These are phyloP conservation scores for Palloptera scutellata DNA, from an alignment of 2,888 invertebrate species.

Conservation along the genomic window DNA sequence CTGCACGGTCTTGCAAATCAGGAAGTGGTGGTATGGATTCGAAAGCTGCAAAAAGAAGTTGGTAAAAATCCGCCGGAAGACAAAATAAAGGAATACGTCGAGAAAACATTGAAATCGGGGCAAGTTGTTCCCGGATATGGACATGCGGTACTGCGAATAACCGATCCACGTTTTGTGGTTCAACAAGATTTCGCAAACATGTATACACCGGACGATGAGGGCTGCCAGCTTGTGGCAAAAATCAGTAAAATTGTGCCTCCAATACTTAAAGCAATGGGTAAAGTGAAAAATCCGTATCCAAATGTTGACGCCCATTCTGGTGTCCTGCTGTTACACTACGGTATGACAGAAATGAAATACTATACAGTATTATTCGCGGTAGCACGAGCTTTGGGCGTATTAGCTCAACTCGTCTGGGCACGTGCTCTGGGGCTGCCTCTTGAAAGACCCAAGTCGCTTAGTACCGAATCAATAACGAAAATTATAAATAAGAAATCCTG, in stretches of 20 bases:
- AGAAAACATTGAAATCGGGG: slow-evolving; percentile 68
- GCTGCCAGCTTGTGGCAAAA: slow-evolving; percentile 77
- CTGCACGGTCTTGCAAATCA: slow-evolving; percentile 87
- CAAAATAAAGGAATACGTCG: slow-evolving; percentile 81
- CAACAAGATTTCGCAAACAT: slow-evolving; percentile 82
- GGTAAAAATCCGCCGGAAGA: slow-evolving; percentile 83
- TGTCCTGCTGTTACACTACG: slow-evolving; percentile 79
- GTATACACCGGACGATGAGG: slow-evolving; percentile 78
- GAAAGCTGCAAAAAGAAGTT: slow-evolving; percentile 82
- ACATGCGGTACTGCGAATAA: slow-evolving; percentile 83
- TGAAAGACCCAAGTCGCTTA: slow-evolving; percentile 80
- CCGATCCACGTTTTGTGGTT: slow-evolving; percentile 78
- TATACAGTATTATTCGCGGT: slow-evolving; percentile 89
- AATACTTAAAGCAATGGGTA: slow-evolving; percentile 77
- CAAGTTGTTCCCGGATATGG: slow-evolving; percentile 81
- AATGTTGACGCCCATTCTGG: slow-evolving; percentile 90
- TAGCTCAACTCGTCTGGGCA: slow-evolving; percentile 79
- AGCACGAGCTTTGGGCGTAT: slow-evolving; percentile 79
- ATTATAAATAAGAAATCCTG: slow-evolving; percentile 10
- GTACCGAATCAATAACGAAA: slow-evolving; percentile 66
- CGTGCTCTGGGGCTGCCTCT: slow-evolving; percentile 80
- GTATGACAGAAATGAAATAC: slow-evolving; percentile 82
- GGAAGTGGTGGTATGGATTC: slow-evolving; percentile 89
- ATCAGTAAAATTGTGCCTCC: slow-evolving; percentile 81
- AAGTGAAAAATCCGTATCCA: slow-evolving; percentile 88